These are phyloP conservation scores for Agonopterix heracliana DNA, from an alignment of 2,888 invertebrate species.

Conservation along the genomic window DNA sequence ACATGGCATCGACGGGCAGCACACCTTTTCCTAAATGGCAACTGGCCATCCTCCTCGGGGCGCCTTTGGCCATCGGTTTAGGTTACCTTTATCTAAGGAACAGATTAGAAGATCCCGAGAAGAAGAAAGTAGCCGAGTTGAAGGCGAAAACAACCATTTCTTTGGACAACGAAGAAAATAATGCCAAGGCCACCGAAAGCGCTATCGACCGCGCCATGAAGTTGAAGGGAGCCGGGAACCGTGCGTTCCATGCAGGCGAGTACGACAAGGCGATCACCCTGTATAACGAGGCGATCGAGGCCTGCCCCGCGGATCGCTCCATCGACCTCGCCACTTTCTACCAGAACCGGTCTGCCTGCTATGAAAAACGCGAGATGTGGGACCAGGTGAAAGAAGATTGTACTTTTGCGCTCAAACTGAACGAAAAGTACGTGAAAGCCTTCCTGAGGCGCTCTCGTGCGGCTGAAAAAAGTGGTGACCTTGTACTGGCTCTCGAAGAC, in stretches of 20 bases:
- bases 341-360: conserved; percentile 96
- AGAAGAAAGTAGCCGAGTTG: conserved; percentile 68
- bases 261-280: conserved; percentile 92
- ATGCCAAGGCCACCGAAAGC: conserved; percentile 62
- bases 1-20: conserved; percentile 71
- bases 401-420: conserved; percentile 87
- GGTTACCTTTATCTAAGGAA: conserved; percentile 86
- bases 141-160: conserved; percentile 77
- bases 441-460: conserved; percentile 89
- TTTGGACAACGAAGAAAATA: conserved; percentile 75
- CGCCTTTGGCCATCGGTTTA: conserved; percentile 88
- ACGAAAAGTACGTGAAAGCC: conserved; percentile 92
- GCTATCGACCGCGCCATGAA: conserved; percentile 85
- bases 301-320: conserved; percentile 84
- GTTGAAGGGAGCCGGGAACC: conserved; percentile 92
- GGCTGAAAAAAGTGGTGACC: conserved; percentile 86
- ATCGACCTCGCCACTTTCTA: conserved; percentile 92
- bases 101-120: conserved; percentile 71
- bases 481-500: conserved; percentile 91
- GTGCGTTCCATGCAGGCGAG: conserved; percentile 88
- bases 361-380: conserved; percentile 93
- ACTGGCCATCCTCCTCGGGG: conserved; percentile 87
- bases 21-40: conserved; percentile 89
- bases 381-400: conserved; percentile 91
- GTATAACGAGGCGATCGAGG: conserved; percentile 95